These are phyloP conservation scores for Junonia oenone DNA, from an alignment of 2,888 invertebrate genomes.

Conservation along the genomic window DNA sequence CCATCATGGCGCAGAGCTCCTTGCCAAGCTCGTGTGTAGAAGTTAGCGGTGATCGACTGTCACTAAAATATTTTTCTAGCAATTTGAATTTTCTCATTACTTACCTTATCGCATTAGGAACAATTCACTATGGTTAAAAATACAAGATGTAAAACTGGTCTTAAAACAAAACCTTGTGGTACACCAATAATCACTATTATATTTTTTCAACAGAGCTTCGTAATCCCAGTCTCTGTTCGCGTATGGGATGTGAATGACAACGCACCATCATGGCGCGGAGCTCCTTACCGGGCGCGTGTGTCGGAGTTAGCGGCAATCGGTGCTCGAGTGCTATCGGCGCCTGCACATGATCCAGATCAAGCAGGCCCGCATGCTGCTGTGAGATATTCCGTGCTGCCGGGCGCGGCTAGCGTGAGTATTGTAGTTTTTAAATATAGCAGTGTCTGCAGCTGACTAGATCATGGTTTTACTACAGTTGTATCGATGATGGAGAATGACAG, in stretches of 20 bases:
- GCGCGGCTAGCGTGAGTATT: slow-evolving; percentile 86
- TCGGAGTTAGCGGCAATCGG: slow-evolving; percentile 89
- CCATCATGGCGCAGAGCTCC: slow-evolving; percentile 90
- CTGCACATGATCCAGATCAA: slow-evolving; percentile 91
- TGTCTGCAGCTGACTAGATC: too few species aligned
- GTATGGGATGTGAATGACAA: slow-evolving; percentile 96
- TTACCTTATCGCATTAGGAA: too few species aligned
- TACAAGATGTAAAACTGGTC: background rate
- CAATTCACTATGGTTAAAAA: too few species aligned
- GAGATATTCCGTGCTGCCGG: slow-evolving; percentile 89
- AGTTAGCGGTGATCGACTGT: slow-evolving; percentile 86
- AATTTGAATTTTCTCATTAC: too few species aligned
- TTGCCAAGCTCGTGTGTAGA: slow-evolving; percentile 89
- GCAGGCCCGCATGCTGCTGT: slow-evolving; percentile 93
- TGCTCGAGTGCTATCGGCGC: slow-evolving; percentile 86
- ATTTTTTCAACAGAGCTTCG: slow-evolving; percentile 83
- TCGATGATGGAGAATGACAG: too few species aligned
- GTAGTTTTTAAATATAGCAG: too few species aligned
- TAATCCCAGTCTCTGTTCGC: slow-evolving; percentile 89
- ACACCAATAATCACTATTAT: background rate
- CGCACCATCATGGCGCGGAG: slow-evolving; percentile 89
- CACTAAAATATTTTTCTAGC: too few species aligned
- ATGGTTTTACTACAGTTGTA: too few species aligned
- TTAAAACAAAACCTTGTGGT: background rate
- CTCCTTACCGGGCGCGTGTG: slow-evolving; percentile 89